Conservation (phyloP, 35 echinoderm and acorn worm species). For the Apostichopus japonicus region DNA sequence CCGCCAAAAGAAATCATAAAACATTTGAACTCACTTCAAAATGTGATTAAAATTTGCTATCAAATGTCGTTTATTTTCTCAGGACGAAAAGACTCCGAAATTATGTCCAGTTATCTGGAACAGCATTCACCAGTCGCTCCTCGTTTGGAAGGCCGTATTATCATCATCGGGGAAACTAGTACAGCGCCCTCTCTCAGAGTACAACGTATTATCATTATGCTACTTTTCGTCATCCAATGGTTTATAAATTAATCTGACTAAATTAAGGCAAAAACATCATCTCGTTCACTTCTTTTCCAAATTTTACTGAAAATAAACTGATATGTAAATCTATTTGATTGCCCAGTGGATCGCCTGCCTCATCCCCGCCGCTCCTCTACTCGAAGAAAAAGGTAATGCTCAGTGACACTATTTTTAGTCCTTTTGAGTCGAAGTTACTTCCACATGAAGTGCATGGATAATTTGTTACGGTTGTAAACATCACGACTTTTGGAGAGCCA, state of each 20-base stretch:
- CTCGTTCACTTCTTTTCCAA: too few species aligned
- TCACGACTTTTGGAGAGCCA: too few species aligned
- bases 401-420: too few species aligned
- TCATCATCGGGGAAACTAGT: not conserved
- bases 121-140: conserved; percentile 6
- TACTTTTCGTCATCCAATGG: not conserved
- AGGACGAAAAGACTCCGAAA: conserved; percentile 14
- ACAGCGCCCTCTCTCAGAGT: not conserved
- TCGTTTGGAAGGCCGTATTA: conserved; percentile 5
- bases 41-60: not conserved
- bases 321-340: too few species aligned
- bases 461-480: too few species aligned
- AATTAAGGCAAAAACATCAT: too few species aligned
- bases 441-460: too few species aligned
- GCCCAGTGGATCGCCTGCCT: too few species aligned
- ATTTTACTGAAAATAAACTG: too few species aligned
- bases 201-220: not conserved
- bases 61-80: not conserved
- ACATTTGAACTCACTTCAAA: not conserved
- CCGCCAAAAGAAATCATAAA: not conserved
- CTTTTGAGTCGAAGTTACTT: too few species aligned
- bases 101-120: not conserved
- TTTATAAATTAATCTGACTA: not conserved
- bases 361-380: too few species aligned
- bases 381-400: too few species aligned